Evolutionary conservation across 2,113 vertebrate genomes (phyloP).

Genomic region (Chelonoidis abingdonii): DNA sequence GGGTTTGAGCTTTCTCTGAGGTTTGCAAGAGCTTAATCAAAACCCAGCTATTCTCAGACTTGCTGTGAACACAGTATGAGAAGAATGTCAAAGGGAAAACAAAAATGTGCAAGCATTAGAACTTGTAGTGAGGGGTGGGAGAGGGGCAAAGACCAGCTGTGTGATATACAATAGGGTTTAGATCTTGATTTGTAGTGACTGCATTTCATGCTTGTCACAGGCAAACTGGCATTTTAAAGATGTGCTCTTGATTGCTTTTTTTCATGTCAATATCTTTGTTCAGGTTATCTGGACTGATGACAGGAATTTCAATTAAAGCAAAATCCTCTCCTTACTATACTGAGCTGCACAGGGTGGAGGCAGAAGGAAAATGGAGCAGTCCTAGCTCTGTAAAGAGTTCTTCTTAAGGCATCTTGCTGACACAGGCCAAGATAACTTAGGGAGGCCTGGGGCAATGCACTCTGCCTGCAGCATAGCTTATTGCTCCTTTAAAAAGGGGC

Average conservation of each 20-base stretch:
- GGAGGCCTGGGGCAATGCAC: constrained; percentile 57
- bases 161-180: constrained; percentile 36
- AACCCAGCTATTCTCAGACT: constrained; percentile 35
- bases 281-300: constrained; percentile 70
- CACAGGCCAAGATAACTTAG: constrained; percentile 69
- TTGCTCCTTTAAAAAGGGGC: constrained; percentile 51
- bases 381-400: constrained; percentile 43
- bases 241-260: constrained; percentile 68
- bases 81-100: constrained; percentile 58
- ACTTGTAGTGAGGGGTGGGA: neutral
- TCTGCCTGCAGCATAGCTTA: constrained; percentile 36
- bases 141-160: neutral
- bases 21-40: constrained; percentile 55
- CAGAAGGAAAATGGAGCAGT: constrained; percentile 36
- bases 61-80: constrained; percentile 49
- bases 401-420: constrained; percentile 69
- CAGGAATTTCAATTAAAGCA: constrained; percentile 75
- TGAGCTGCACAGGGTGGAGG: constrained; percentile 59
- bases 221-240: constrained; percentile 71
- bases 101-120: constrained; percentile 54
- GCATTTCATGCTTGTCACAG: constrained; percentile 69
- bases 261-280: constrained; percentile 71
- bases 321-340: constrained; percentile 47
- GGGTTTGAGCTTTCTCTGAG: constrained; percentile 38
- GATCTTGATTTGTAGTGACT: constrained; percentile 53